Percentiles rank a stretch among this genome's conserved stretches.
phyloP scores from a whole-genome alignment of 2,888 invertebrate species.

The Alloplasta piceator region DNA sequence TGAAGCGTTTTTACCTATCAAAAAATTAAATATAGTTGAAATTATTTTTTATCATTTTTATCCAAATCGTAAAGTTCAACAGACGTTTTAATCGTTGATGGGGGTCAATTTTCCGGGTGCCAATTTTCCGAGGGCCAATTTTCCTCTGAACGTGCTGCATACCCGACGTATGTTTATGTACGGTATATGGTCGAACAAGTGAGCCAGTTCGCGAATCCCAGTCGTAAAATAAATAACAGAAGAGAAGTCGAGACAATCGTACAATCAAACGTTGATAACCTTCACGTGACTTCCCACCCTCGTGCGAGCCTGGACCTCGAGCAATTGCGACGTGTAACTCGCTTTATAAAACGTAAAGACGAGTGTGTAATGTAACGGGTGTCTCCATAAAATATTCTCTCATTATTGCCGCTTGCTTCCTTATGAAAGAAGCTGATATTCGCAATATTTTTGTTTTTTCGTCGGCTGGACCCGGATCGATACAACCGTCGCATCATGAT shows the following conservation, averaged over 20 bases:
- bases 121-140: constrained; percentile 3
- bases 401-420: not conserved
- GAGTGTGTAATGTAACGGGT: constrained; percentile 66
- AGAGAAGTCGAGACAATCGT: constrained; percentile 61
- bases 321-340: constrained; percentile 72
- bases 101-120: too few species aligned
- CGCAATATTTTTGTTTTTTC: not conserved
- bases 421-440: not conserved
- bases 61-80: too few species aligned
- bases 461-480: too few species aligned
- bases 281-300: constrained; percentile 73
- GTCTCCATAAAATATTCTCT: constrained; percentile 28
- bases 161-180: constrained; percentile 4
- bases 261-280: constrained; percentile 73
- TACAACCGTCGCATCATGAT: not conserved
- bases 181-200: constrained; percentile 35
- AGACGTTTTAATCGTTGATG: too few species aligned
- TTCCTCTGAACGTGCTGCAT: constrained; percentile 13
- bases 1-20: too few species aligned
- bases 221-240: constrained; percentile 46
- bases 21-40: too few species aligned
- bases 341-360: constrained; percentile 68
- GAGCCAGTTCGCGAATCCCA: constrained; percentile 39
- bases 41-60: too few species aligned
- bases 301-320: constrained; percentile 50